Conservation (phyloP, 35 echinoderm and acorn worm species). For the Chiridota heheva region DNA sequence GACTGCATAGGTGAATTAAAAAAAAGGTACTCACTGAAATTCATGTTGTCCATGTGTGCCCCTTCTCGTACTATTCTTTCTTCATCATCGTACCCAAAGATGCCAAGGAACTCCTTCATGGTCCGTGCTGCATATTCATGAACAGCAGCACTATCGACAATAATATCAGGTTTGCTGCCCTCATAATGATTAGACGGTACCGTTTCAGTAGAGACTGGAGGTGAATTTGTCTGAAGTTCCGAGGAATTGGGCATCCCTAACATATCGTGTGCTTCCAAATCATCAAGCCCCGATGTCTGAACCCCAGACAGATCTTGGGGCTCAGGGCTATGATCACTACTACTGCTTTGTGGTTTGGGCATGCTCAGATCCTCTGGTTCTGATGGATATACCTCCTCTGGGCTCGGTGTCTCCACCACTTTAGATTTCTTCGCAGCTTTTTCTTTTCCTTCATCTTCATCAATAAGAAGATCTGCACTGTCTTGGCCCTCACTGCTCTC, state of each 20-base stretch:
- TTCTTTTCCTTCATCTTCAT: conserved; percentile 9
- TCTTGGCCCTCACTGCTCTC: conserved; percentile 49
- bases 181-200: not conserved
- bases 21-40: conserved; percentile 95
- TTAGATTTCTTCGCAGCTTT: not conserved
- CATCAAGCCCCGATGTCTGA: no score
- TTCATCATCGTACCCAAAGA: conserved; percentile 90
- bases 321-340: no score
- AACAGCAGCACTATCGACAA: conserved; percentile 53
- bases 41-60: conserved; percentile 75
- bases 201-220: conserved; percentile 5
- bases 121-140: conserved; percentile 86
- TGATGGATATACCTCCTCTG: conserved; percentile 11
- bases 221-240: no score
- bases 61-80: conserved; percentile 31
- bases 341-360: no score
- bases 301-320: no score
- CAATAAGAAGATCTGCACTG: conserved; percentile 7
- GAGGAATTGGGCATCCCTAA: no score
- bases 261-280: no score
- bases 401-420: not conserved
- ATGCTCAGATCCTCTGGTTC: conserved; percentile 39
- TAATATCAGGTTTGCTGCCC: not conserved
- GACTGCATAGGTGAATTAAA: no score
- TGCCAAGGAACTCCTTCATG: conserved; percentile 94